phyloP scores from a whole-genome alignment of 1,140 invertebrate species.

The Heliothis virescens region DNA sequence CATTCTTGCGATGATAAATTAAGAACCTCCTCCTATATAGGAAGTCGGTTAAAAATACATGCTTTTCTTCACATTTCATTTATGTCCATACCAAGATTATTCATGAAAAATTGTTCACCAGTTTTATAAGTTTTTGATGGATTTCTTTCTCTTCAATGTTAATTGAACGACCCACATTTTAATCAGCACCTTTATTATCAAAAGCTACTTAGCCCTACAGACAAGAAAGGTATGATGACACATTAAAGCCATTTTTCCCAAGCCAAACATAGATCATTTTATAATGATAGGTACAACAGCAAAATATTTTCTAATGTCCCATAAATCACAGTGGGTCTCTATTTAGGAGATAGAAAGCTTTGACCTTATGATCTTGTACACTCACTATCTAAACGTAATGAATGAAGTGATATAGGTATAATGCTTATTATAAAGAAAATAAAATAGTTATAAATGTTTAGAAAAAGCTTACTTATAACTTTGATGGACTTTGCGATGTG shows the following conservation, averaged over 20 bases:
- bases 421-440: background rate
- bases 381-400: background rate
- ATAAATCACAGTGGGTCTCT: conserved; percentile 30
- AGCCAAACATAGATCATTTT: background rate
- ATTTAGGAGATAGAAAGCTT: conserved; percentile 40
- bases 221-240: no score
- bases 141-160: no score
- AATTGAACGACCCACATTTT: no score
- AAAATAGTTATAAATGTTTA: background rate
- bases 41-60: no score
- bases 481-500: conserved; percentile 7
- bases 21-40: no score
- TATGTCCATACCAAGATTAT: no score
- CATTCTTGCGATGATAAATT: background rate
- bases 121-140: no score
- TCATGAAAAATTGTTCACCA: no score
- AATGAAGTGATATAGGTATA: background rate
- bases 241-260: background rate
- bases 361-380: conserved; percentile 31
- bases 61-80: no score
- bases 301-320: conserved; percentile 35
- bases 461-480: conserved; percentile 1
- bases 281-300: background rate
- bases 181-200: no score
- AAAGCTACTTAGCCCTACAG: no score